Evolutionary conservation across 2,888 invertebrate genomes (phyloP).

Genomic region (Morpho achilles): DNA sequence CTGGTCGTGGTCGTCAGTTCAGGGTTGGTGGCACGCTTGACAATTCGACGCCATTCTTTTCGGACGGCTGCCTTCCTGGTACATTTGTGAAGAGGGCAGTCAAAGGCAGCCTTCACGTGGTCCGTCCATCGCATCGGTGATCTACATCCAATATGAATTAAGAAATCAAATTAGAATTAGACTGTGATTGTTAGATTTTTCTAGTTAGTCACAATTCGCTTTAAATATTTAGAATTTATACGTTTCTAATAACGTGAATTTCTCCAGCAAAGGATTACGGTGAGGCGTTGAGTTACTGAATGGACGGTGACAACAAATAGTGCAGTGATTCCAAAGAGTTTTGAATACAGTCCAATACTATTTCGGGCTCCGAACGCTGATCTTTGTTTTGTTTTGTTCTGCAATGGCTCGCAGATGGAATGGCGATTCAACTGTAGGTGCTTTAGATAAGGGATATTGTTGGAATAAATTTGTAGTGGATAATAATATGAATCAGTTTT

Average conservation of each 20-base stretch:
- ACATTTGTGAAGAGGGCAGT: no score
- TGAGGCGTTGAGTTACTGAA: conserved; percentile 72
- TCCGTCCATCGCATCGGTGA: no score
- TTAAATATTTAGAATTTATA: conserved; percentile 48
- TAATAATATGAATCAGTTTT: not conserved
- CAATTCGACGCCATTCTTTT: no score
- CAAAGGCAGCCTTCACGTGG: no score
- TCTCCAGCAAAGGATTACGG: conserved; percentile 60
- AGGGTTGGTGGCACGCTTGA: no score
- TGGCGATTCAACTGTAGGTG: conserved; percentile 34
- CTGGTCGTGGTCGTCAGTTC: no score
- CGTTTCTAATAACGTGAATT: conserved; percentile 64
- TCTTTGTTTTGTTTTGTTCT: conserved; percentile 64
- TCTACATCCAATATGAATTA: no score
- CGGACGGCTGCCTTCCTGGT: no score
- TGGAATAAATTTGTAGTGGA: conserved; percentile 22
- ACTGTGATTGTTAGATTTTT: no score
- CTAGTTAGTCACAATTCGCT: not conserved
- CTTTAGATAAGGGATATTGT: conserved; percentile 32
- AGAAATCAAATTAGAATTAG: no score
- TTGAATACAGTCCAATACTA: conserved; percentile 77
- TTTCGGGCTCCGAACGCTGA: conserved; percentile 68
- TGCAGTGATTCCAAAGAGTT: conserved; percentile 75
- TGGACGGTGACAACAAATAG: conserved; percentile 71
- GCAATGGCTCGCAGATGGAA: conserved; percentile 50